phyloP scores from a whole-genome alignment of 2,797 vertebrate species.

The Phataginus tricuspis region DNA sequence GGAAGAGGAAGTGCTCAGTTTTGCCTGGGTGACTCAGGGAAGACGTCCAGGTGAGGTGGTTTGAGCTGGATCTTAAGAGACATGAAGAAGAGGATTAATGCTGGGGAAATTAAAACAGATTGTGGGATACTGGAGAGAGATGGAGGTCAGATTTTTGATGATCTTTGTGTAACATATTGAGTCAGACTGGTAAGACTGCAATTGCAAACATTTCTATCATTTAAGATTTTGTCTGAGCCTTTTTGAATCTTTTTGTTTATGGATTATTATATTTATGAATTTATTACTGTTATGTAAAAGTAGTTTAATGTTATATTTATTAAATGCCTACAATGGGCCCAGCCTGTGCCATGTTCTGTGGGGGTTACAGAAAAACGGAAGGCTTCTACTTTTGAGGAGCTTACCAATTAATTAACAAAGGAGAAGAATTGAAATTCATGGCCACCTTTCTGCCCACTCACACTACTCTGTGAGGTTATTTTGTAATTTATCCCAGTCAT shows the following conservation, averaged over 20 bases:
- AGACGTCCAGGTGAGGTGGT: neutral
- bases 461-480: neutral
- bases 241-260: neutral
- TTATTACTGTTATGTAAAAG: slow-evolving; percentile 8
- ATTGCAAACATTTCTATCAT: neutral
- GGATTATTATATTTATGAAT: neutral
- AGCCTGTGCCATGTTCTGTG: neutral
- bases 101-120: neutral
- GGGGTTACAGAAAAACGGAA: neutral
- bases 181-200: neutral
- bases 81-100: neutral
- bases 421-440: slow-evolving; percentile 6
- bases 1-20: neutral
- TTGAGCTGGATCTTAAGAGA: slow-evolving; percentile 4
- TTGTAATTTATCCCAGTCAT: slow-evolving; percentile 42
- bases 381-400: slow-evolving; percentile 37
- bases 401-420: neutral
- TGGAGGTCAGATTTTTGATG: neutral
- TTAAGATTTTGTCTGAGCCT: neutral
- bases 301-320: slow-evolving; percentile 19
- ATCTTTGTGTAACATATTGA: neutral
- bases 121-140: neutral
- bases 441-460: neutral
- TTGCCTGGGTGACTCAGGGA: neutral
- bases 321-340: neutral